Conservation (phyloP, 30 jellyfish, hydroid and myxozoan species). For the Turritopsis dohrnii region DNA sequence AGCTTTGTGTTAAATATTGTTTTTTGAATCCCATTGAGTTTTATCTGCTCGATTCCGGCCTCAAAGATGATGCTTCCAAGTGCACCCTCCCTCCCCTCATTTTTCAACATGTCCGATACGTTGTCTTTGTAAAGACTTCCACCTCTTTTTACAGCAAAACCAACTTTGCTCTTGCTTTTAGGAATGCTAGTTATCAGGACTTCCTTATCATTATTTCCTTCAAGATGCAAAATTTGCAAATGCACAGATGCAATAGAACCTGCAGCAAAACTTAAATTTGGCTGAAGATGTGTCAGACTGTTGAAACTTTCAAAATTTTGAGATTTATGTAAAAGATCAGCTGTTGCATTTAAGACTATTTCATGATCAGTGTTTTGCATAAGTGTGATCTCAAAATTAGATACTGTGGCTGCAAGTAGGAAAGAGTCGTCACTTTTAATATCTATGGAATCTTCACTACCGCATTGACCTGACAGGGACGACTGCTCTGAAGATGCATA, state of each 20-base stretch:
- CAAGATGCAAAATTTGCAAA: conserved; percentile 61
- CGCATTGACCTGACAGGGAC: conserved; percentile 78
- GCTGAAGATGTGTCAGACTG: conserved; percentile 29
- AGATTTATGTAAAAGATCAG: conserved; percentile 39
- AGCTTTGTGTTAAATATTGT: neutral
- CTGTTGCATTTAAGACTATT: conserved; percentile 36
- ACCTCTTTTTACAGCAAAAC: conserved; percentile 55
- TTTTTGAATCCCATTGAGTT: neutral
- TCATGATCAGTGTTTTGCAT: conserved; percentile 31
- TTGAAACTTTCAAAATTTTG: conserved; percentile 14
- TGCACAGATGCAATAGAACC: conserved; percentile 29
- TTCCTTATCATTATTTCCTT: conserved; percentile 54
- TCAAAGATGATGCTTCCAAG: conserved; percentile 80
- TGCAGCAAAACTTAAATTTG: conserved; percentile 23
- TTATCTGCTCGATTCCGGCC: conserved; percentile 35
- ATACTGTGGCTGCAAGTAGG: conserved; percentile 47
- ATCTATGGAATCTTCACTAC: conserved; percentile 68
- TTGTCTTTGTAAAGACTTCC: conserved; percentile 70
- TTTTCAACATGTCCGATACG: conserved; percentile 31
- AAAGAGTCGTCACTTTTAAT: conserved; percentile 41
- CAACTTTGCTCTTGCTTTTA: conserved; percentile 41
- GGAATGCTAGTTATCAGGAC: conserved; percentile 66
- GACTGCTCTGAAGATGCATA: conserved; percentile 65
- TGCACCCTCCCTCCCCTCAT: conserved; percentile 36
- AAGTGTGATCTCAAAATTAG: conserved; percentile 30